phyloP scores from a whole-genome alignment of 2,888 invertebrate species.

The Dexiosoma caninum region DNA sequence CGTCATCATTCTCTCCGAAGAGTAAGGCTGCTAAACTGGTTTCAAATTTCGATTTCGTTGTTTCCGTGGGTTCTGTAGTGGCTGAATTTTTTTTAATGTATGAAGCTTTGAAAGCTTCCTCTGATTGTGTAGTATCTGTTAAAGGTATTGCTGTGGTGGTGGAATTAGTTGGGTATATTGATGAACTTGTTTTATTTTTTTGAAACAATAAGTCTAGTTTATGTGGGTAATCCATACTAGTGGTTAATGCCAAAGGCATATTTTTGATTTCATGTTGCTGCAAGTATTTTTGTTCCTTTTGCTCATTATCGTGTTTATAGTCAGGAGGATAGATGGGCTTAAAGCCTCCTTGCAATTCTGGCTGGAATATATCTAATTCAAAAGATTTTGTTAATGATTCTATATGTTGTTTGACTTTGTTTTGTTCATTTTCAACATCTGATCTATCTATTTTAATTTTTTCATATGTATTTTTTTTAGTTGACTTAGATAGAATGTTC shows the following conservation, averaged over 20 bases:
- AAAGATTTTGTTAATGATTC: slow-evolving; percentile 79
- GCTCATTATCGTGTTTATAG: slow-evolving; percentile 69
- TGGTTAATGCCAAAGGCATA: slow-evolving; percentile 67
- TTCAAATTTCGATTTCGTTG: slow-evolving; percentile 74
- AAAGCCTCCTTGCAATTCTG: slow-evolving; percentile 84
- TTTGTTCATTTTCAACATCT: slow-evolving; percentile 66
- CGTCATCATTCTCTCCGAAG: slow-evolving; percentile 75
- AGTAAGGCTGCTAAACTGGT: slow-evolving; percentile 76
- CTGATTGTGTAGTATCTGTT: background rate
- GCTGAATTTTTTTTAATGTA: slow-evolving; percentile 11
- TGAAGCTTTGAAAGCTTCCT: background rate
- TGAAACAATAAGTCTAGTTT: slow-evolving; percentile 26
- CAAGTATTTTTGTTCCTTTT: slow-evolving; percentile 60
- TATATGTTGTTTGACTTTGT: slow-evolving; percentile 34
- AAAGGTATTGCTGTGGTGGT: slow-evolving; percentile 38
- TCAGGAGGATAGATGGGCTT: slow-evolving; percentile 82
- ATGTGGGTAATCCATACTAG: slow-evolving; percentile 65
- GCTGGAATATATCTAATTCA: slow-evolving; percentile 83
- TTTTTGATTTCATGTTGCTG: slow-evolving; percentile 63
- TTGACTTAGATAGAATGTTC: slow-evolving; percentile 79
- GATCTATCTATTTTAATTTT: slow-evolving; percentile 76
- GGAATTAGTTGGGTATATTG: slow-evolving; percentile 13
- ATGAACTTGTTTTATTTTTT: slow-evolving; percentile 40
- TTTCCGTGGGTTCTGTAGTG: slow-evolving; percentile 64
- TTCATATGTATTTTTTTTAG: slow-evolving; percentile 67